Conservation (phyloP, 2,113 vertebrate genomes). For the Mandrillus leucophaeus region DNA sequence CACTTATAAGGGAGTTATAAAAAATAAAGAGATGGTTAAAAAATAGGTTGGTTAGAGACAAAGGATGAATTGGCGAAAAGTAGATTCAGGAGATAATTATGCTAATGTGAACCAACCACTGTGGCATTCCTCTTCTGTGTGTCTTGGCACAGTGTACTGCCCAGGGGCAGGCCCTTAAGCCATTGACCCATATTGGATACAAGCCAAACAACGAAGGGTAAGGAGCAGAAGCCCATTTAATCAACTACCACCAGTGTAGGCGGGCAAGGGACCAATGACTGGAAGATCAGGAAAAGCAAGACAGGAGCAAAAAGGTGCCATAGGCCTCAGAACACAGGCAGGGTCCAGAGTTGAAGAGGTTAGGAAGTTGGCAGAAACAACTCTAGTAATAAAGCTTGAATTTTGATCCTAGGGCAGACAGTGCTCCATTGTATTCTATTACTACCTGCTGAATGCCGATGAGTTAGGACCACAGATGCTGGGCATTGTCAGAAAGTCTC, state of each 20-base stretch:
- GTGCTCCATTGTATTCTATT: not conserved
- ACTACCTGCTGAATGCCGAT: not conserved
- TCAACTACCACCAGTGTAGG: constrained; percentile 10
- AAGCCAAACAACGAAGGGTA: constrained; percentile 57
- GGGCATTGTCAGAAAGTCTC: not conserved
- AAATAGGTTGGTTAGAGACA: constrained; percentile 17
- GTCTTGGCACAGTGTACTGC: constrained; percentile 52
- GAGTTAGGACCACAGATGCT: not conserved
- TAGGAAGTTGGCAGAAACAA: constrained; percentile 56
- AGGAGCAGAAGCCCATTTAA: constrained; percentile 40
- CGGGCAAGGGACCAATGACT: not conserved
- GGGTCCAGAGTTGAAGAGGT: constrained; percentile 19
- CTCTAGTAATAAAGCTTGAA: constrained; percentile 44
- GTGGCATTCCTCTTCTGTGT: constrained; percentile 28
- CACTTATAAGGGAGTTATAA: constrained; percentile 41
- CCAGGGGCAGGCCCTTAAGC: constrained; percentile 32
- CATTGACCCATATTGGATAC: constrained; percentile 43
- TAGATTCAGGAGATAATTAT: constrained; percentile 64
- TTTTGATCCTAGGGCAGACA: constrained; percentile 27
- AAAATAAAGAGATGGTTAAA: constrained; percentile 52
- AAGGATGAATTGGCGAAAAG: constrained; percentile 43
- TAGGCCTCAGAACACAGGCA: constrained; percentile 28
- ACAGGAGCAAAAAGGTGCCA: not conserved
- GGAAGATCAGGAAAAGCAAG: constrained; percentile 4
- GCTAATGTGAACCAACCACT: constrained; percentile 59